Conservation (phyloP, 2,113 vertebrate species). For the Cisticola juncidis region DNA sequence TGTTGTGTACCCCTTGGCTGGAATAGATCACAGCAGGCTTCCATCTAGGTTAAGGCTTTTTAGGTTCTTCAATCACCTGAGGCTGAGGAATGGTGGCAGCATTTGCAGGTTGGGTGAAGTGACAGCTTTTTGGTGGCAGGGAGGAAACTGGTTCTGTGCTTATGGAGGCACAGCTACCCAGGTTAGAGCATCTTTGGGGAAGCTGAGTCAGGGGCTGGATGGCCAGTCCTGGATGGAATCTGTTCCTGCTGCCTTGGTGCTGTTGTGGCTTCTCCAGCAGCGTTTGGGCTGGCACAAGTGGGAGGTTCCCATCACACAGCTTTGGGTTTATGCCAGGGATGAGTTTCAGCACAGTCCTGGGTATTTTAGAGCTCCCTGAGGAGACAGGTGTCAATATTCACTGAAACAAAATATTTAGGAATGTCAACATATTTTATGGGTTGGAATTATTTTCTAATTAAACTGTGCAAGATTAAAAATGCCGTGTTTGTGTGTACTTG, state of each 20-base stretch:
- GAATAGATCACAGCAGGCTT: background rate
- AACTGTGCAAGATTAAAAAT: background rate
- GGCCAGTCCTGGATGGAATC: background rate
- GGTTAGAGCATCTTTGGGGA: background rate
- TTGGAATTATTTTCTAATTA: background rate
- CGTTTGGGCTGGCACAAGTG: accelerated
- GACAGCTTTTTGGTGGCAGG: background rate
- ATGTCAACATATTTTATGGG: background rate
- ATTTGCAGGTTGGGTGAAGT: background rate
- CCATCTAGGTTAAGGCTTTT: background rate
- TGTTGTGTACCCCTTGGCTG: background rate
- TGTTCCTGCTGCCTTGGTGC: background rate
- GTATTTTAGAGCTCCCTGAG: background rate
- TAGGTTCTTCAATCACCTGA: background rate
- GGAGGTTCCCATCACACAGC: background rate
- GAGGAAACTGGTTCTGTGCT: background rate
- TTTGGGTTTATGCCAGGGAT: background rate
- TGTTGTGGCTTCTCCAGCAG: background rate
- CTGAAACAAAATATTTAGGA: background rate
- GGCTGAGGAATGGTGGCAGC: background rate
- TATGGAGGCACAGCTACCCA: background rate
- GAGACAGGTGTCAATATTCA: background rate
- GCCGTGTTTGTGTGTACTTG: background rate
- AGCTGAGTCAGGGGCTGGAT: background rate
- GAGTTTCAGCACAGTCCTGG: background rate